phyloP scores from a whole-genome alignment of 1,140 invertebrate genomes.

The Onthophagus taurus region DNA sequence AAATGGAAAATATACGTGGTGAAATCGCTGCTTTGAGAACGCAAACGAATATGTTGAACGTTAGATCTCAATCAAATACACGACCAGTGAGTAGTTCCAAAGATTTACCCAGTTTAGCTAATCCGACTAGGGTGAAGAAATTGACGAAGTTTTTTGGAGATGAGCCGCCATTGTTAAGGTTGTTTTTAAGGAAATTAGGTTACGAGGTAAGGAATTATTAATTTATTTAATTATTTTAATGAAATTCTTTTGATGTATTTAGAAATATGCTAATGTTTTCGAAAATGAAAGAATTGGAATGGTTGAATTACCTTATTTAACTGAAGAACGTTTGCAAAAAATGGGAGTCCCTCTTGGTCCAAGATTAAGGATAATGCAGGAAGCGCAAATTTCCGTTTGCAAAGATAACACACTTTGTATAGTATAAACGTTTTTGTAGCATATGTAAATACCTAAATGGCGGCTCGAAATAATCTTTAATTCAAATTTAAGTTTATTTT shows the following conservation, averaged over 20 bases:
- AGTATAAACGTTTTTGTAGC: slow-evolving; percentile 30
- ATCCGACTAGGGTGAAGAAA: slow-evolving; percentile 74
- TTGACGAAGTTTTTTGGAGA: slow-evolving; percentile 89
- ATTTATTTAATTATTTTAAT: slow-evolving; percentile 3
- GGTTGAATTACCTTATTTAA: slow-evolving; percentile 84
- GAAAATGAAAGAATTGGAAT: slow-evolving; percentile 86
- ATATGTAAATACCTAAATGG: slow-evolving; percentile 19
- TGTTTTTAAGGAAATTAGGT: slow-evolving; percentile 85
- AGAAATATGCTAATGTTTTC: slow-evolving; percentile 83
- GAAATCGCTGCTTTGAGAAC: slow-evolving; percentile 73
- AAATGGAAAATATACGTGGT: slow-evolving; percentile 78
- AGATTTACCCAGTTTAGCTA: slow-evolving; percentile 59
- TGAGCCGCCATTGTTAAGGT: slow-evolving; percentile 79
- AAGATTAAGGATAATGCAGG: slow-evolving; percentile 76
- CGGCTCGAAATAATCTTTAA: slow-evolving; percentile 16
- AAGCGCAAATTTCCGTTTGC: slow-evolving; percentile 64
- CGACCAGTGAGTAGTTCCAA: slow-evolving; percentile 37
- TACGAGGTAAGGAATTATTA: slow-evolving; percentile 64
- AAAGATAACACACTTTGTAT: slow-evolving; percentile 45
- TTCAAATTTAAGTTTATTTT: no score
- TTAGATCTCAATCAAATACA: slow-evolving; percentile 44
- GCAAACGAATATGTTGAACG: slow-evolving; percentile 50
- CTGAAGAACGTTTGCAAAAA: slow-evolving; percentile 79
- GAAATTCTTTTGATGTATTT: slow-evolving; percentile 25
- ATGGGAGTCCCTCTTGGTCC: slow-evolving; percentile 86